Base-by-base conservation (phyloP, 1,140 invertebrate species). In the Sipha flava region DNA sequence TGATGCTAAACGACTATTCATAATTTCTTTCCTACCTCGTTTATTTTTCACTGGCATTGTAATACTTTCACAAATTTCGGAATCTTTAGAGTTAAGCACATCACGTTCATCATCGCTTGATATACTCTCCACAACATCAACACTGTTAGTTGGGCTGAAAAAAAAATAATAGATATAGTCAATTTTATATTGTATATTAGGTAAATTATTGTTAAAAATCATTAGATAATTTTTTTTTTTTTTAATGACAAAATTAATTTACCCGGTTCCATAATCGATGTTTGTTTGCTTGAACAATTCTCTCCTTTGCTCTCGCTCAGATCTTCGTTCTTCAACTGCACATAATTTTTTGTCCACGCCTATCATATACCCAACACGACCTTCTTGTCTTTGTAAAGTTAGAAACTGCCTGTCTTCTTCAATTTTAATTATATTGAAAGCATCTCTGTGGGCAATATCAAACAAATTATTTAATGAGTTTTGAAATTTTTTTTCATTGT, bases 391-490 rank as follows among this genome's bases (percentile, higher is more conserved):
- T 57, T 82, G 81, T 40, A 59, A 54, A 47, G 66, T 49, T 40
- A 82, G 52, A 40, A 82, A 82, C 34, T 47, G 26, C 59, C 52
- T 82, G 57, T 82, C 81, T 49, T 82, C 81, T 68, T 68, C 49
- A 26, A 80, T 68, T 80, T 73, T 73, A 26, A 82, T 82, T 66
- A 80, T 18, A 45, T 80, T 73, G 1, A 83, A 66, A 59, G 82
- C 77, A 75, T 83, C 80, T 79, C 59, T 77, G 80, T 83, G 81
- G 62, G 82, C 79, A n/a, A n/a, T n/a, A n/a, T n/a, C n/a, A n/a
- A n/a, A n/a, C n/a, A 72, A 82, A 79, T 82, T 79, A 43, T 83
- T 54, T 26, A 82, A 45, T 18, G 59, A 80, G 54, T 80, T 37
- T 29, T 73, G 5, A 82, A 80, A 82, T 68, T 79, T 18, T 1